Percentiles rank a stretch among this genome's conserved stretches.
phyloP scores from a whole-genome alignment of 2,888 invertebrate genomes.

The Melinaea marsaeus region DNA sequence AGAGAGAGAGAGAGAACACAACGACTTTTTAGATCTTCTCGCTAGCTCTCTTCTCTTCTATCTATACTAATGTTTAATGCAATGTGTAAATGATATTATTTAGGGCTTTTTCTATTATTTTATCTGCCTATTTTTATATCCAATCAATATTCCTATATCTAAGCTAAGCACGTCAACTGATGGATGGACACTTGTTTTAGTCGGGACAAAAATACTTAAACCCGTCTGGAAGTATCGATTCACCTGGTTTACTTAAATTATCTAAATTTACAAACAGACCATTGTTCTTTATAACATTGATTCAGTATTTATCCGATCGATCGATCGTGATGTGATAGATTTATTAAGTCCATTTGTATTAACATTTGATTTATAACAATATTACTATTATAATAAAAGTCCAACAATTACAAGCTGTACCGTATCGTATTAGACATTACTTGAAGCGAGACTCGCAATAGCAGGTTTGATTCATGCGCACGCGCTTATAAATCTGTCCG shows the following conservation, averaged over 20 bases:
- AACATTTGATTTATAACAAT: constrained; percentile 58
- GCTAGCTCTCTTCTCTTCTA: no score
- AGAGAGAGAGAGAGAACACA: no score
- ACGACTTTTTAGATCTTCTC: no score
- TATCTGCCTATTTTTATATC: not conserved
- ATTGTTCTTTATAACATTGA: no score
- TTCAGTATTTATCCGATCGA: no score
- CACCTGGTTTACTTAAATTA: not conserved
- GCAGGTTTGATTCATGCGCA: constrained; percentile 61
- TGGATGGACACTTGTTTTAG: not conserved
- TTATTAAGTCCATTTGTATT: constrained; percentile 49
- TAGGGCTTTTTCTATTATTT: no score
- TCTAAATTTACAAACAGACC: no score
- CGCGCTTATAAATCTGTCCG: constrained; percentile 36
- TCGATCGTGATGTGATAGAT: constrained; percentile 10
- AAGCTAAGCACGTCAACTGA: not conserved
- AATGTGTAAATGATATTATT: no score
- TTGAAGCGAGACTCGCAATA: constrained; percentile 37
- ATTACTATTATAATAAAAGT: constrained; percentile 51
- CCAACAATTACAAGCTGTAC: constrained; percentile 63
- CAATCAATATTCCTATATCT: not conserved
- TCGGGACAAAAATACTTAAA: not conserved
- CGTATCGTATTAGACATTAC: constrained; percentile 61
- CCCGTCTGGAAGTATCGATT: not conserved
- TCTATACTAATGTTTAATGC: no score